Base-by-base conservation (phyloP, 2,113 vertebrate genomes). In the Motacilla tschutschensis region DNA sequence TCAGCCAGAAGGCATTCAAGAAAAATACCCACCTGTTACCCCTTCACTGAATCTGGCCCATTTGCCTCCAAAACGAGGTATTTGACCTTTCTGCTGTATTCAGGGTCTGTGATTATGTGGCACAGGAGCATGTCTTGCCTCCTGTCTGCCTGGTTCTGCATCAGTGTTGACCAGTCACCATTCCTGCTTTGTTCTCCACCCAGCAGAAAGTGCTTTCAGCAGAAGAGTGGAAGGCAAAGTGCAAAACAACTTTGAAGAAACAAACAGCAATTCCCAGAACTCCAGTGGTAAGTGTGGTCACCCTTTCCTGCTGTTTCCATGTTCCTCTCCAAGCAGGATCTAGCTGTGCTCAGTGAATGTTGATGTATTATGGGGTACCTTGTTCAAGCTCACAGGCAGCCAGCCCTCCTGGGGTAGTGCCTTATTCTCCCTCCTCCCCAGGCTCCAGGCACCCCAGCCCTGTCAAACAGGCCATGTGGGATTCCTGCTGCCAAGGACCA, bases 211-310 rank as follows among this genome's bases (percentile, higher is more conserved):
- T 72, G 97, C 97, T 82, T 99, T 98, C 96, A 98, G 97, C 94
- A 97, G 98, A 90, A 98, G 99, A 96, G 95, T 98, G 88, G 99
- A 99, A 96, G 95, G 97, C 90, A 98, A 98, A 94, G 91, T 93
- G 64, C 98, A 98, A 92, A 98, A 98, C 89, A 99, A 98, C 96
- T 98, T 98, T 88, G 98, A 98, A 89, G 99, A 99, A 94, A 97
- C 98, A 55, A 99, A 99, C 95, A 99, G 98, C 96, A 97, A 96
- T 72, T 99, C 98, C 10, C 98, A 99, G 77, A 99, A 99, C 96
- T 99, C 99, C 67, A 99, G 98, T 18, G 99, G 99, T 99, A 96
- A 98, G 98, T 97, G 84, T 62, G 76, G 26, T 66, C 60, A 8
- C 38, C 71, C 40, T 44, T 29, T 93, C 50, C 53, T 87, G 50